Evolutionary conservation across 2,888 invertebrate species (phyloP).

Genomic region (Lampropteryx suffumata): DNA sequence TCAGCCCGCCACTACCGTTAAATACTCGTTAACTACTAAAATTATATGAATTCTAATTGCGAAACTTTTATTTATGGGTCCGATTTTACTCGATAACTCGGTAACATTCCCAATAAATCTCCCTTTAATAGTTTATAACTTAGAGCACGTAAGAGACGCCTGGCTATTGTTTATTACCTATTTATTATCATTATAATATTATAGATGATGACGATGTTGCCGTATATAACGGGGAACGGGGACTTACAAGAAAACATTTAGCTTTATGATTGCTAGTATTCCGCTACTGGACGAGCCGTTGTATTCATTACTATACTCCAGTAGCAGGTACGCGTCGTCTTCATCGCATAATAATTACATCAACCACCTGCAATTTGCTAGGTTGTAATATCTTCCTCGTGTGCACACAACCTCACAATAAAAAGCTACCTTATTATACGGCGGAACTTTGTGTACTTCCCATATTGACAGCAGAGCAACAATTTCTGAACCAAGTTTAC

Average conservation of each 20-base stretch:
- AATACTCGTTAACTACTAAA: too few species aligned
- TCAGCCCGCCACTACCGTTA: too few species aligned
- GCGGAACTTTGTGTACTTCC: constrained; percentile 21
- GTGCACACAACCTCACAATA: constrained; percentile 19
- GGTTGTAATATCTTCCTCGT: constrained; percentile 35
- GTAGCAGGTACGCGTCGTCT: constrained; percentile 46
- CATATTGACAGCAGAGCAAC: constrained; percentile 23
- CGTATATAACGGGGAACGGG: constrained; percentile 40
- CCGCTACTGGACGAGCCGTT: constrained; percentile 52
- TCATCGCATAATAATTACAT: constrained; percentile 59
- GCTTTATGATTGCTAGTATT: constrained; percentile 57
- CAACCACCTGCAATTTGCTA: constrained; percentile 49
- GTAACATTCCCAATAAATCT: constrained; percentile 6
- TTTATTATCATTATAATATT: constrained; percentile 27
- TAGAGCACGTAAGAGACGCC: constrained; percentile 13
- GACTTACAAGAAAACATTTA: constrained; percentile 53
- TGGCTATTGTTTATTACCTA: constrained; percentile 30
- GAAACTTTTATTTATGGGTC: too few species aligned
- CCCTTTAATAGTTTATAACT: constrained; percentile 4
- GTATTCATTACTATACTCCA: constrained; percentile 49
- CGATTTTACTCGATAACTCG: neutral
- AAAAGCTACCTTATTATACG: constrained; percentile 30
- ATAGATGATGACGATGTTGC: constrained; percentile 36
- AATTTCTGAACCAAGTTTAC: constrained; percentile 24
- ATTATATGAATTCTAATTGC: too few species aligned